Percentiles rank a stretch among this genome's conserved stretches.
Evolutionary conservation across 2,888 invertebrate genomes (phyloP).

Genomic region (Drosophila histrio): DNA sequence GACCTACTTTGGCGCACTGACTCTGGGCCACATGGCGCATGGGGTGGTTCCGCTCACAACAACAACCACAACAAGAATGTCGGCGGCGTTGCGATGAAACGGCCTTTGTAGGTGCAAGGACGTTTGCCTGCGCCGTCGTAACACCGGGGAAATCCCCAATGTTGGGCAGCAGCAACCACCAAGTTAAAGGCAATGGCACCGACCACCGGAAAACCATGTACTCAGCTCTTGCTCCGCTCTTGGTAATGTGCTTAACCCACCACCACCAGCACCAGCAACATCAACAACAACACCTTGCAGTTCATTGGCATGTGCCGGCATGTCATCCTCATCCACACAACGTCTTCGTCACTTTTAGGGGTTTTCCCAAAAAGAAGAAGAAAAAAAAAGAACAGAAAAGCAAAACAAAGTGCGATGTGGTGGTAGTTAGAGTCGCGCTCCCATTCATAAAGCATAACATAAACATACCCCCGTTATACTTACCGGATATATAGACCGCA

Average conservation of each 20-base stretch:
- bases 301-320: constrained; percentile 77
- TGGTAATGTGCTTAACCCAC: constrained; percentile 68
- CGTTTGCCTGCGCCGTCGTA: constrained; percentile 49
- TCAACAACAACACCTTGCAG: constrained; percentile 43
- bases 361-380: constrained; percentile 66
- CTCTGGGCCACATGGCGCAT: constrained; percentile 76
- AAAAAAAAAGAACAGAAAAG: constrained; percentile 36
- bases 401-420: constrained; percentile 72
- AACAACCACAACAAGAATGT: constrained; percentile 8
- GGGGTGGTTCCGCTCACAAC: constrained; percentile 78
- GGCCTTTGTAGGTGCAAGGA: constrained; percentile 77
- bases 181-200: constrained; percentile 38
- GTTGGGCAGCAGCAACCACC: constrained; percentile 45
- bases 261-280: constrained; percentile 42
- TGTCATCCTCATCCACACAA: constrained; percentile 74
- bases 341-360: constrained; percentile 78
- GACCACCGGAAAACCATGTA: constrained; percentile 50
- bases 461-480: constrained; percentile 69
- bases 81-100: constrained; percentile 24
- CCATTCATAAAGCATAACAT: constrained; percentile 72
- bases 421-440: constrained; percentile 76
- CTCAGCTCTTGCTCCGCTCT: constrained; percentile 51
- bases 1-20: constrained; percentile 78
- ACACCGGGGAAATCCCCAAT: constrained; percentile 63
- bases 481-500: constrained; percentile 32